phyloP scores from a whole-genome alignment of 1,140 invertebrate species.

The Nomia melanderi region DNA sequence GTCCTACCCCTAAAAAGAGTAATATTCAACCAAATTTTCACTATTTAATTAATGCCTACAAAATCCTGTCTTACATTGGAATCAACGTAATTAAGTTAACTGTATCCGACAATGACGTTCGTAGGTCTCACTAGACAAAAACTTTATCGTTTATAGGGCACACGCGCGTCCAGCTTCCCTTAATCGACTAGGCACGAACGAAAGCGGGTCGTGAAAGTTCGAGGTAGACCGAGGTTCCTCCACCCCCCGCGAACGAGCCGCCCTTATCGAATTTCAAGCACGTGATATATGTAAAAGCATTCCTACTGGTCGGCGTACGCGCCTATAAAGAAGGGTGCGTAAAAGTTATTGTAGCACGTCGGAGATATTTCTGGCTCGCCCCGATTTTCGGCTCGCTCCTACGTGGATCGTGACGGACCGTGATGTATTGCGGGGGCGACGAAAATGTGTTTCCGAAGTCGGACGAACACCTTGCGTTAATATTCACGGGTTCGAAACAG shows the following conservation, averaged over 20 bases:
- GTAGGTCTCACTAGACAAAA: too few relatives aligned
- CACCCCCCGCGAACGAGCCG: not conserved
- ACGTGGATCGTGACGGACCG: conserved; percentile 6
- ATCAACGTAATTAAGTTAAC: too few relatives aligned
- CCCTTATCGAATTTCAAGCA: conserved; percentile 52
- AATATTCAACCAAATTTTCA: too few relatives aligned
- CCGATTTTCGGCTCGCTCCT: conserved; percentile 18
- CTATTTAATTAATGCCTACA: too few relatives aligned
- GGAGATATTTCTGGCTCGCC: conserved; percentile 31
- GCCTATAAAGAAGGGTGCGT: conserved; percentile 34
- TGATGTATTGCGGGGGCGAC: conserved; percentile 20
- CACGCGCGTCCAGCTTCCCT: too few relatives aligned
- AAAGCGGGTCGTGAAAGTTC: conserved; percentile 33
- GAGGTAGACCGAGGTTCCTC: not conserved
- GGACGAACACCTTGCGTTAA: not conserved
- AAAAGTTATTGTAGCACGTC: conserved; percentile 56
- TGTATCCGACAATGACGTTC: too few relatives aligned
- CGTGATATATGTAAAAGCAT: conserved; percentile 64
- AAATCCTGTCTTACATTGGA: too few relatives aligned
- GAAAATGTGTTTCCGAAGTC: conserved; percentile 16
- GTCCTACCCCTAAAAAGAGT: too few relatives aligned
- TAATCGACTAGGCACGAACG: conserved; percentile 53
- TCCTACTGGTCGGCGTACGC: conserved; percentile 33
- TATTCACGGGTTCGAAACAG: not conserved
- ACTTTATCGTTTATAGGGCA: too few relatives aligned